Percentiles rank a stretch among this genome's conserved stretches.
Conservation (phyloP, 2,888 invertebrate species). For the Atherix ibis region DNA sequence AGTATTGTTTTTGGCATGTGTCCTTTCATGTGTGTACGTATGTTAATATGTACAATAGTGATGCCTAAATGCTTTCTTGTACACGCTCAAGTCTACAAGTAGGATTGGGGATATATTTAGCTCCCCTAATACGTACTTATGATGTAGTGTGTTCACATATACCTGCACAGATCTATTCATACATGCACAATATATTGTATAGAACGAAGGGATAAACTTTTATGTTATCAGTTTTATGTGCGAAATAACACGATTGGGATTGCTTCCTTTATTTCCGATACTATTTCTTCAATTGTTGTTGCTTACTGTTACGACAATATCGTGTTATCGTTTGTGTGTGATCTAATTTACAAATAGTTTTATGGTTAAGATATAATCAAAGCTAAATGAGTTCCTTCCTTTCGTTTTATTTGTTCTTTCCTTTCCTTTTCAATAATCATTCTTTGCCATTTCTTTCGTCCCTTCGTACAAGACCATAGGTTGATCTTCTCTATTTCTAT, state of each 20-base stretch:
- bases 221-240: constrained; percentile 12
- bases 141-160: no score
- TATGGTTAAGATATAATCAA: constrained; percentile 12
- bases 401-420: not conserved
- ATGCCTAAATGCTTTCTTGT: no score
- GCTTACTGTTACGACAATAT: constrained; percentile 3
- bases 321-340: constrained; percentile 10
- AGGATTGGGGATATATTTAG: no score
- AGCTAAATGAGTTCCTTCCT: constrained; percentile 9
- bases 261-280: constrained; percentile 11
- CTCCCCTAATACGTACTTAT: no score
- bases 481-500: no score
- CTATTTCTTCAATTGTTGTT: constrained; percentile 7
- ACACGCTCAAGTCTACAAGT: no score
- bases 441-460: no score
- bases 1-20: constrained; percentile 4
- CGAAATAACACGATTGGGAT: constrained; percentile 10
- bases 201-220: constrained; percentile 1
- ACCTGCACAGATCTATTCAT: not conserved
- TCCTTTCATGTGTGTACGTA: no score
- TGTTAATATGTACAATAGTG: no score
- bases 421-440: no score
- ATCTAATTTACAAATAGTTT: constrained; percentile 13
- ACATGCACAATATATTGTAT: not conserved
- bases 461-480: no score